A percentile compares a stretch with the other conserved stretches of the same genome.
Conservation (phyloP, 2,113 vertebrate species). For the Cynoglossus semilaevis region DNA sequence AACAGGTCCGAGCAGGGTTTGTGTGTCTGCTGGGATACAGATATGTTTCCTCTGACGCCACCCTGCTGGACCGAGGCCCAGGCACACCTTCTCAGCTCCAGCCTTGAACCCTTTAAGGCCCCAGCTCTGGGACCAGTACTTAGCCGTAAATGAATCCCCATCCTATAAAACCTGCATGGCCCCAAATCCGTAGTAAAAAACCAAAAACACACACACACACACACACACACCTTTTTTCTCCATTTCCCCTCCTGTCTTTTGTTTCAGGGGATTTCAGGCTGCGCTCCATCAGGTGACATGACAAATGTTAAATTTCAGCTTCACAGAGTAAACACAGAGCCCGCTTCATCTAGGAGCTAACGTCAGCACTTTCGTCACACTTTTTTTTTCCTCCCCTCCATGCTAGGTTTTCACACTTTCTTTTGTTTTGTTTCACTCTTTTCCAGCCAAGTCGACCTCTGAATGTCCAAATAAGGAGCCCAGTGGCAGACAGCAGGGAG, state of each 20-base stretch:
- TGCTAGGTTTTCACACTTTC: conserved; percentile 53
- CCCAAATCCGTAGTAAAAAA: conserved; percentile 67
- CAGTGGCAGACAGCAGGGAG: conserved; percentile 41
- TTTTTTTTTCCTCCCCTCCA: conserved; percentile 17
- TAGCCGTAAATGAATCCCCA: conserved; percentile 71
- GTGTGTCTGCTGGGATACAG: conserved; percentile 29
- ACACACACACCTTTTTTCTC: conserved; percentile 28
- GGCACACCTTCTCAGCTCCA: conserved; percentile 56
- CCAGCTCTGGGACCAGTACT: conserved; percentile 65
- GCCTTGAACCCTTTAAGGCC: conserved; percentile 56
- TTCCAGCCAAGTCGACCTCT: conserved; percentile 56
- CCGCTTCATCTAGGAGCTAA: conserved; percentile 56
- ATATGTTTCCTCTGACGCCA: conserved; percentile 69
- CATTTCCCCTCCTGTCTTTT: conserved; percentile 46
- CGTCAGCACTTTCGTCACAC: conserved; percentile 69
- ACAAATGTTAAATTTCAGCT: conserved; percentile 69
- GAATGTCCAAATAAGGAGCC: conserved; percentile 52
- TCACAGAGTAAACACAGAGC: conserved; percentile 64
- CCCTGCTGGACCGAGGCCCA: conserved; percentile 55
- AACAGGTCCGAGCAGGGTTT: conserved; percentile 29
- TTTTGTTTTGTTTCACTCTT: conserved; percentile 48
- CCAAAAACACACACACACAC: conserved; percentile 11
- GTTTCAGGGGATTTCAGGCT: conserved; percentile 62
- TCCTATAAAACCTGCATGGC: conserved; percentile 68
- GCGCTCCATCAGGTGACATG: conserved; percentile 65